Evolutionary conservation across 2,113 vertebrate genomes (phyloP).

Genomic region (Phodopus roborovskii): DNA sequence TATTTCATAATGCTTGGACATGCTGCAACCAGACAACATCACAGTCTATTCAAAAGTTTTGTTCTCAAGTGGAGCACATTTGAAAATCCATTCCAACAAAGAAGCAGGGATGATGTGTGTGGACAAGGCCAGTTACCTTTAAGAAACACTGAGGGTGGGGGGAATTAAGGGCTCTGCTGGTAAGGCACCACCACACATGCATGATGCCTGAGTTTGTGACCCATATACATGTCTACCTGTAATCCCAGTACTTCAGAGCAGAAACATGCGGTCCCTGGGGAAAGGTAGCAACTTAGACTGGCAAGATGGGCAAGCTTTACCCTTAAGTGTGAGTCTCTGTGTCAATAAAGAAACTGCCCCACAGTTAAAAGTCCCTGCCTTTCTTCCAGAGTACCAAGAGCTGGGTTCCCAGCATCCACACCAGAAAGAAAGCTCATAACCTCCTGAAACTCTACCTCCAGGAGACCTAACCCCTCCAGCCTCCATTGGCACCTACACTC

Average conservation of each 20-base stretch:
- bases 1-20: background rate
- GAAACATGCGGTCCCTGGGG: background rate
- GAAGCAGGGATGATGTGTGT: background rate
- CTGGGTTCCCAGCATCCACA: background rate
- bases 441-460: background rate
- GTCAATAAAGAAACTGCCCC: background rate
- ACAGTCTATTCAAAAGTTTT: slow-evolving; percentile 3
- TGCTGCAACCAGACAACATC: slow-evolving; percentile 16
- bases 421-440: background rate
- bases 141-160: background rate
- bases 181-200: background rate
- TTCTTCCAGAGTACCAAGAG: background rate
- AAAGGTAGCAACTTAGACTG: background rate
- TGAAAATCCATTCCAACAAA: slow-evolving; percentile 44
- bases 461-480: background rate
- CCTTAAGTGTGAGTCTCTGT: background rate
- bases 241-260: background rate
- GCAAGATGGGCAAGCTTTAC: background rate
- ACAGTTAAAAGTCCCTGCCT: background rate
- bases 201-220: background rate
- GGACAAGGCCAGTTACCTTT: background rate
- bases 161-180: background rate
- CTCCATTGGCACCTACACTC: background rate
- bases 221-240: too few relatives aligned
- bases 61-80: slow-evolving; percentile 11